Conservation (phyloP, 2,888 invertebrate species). For the Lasioglossum pauxillum region DNA sequence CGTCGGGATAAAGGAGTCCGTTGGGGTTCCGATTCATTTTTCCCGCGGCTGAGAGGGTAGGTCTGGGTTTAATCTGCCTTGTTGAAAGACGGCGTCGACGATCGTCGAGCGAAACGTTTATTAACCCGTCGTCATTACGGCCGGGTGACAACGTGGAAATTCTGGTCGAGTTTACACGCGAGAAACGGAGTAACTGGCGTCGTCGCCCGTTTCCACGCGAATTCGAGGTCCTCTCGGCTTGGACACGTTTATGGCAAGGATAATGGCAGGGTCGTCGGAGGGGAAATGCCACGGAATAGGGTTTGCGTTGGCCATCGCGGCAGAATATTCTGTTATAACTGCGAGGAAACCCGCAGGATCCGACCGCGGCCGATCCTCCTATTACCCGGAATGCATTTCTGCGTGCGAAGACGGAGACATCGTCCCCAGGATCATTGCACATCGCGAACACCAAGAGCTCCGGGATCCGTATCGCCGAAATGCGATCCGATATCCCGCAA, state of each 20-base stretch:
- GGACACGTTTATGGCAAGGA: slow-evolving; percentile 61
- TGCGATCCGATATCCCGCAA: neutral
- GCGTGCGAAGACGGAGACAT: slow-evolving; percentile 20
- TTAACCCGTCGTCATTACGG: slow-evolving; percentile 33
- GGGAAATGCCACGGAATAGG: slow-evolving; percentile 11
- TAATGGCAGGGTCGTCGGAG: slow-evolving; percentile 63
- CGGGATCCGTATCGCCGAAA: neutral
- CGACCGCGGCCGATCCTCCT: slow-evolving; percentile 29
- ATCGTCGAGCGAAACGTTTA: slow-evolving; percentile 21
- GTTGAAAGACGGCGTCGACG: neutral
- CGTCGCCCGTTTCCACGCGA: slow-evolving; percentile 21
- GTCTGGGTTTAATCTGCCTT: neutral
- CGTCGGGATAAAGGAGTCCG: neutral
- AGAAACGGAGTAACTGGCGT: slow-evolving; percentile 33
- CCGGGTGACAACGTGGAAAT: slow-evolving; percentile 25
- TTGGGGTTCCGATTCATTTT: neutral
- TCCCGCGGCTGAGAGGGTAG: neutral
- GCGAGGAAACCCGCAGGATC: slow-evolving; percentile 56
- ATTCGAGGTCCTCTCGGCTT: slow-evolving; percentile 42
- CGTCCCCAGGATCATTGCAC: slow-evolving; percentile 17
- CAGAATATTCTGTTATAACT: slow-evolving; percentile 68
- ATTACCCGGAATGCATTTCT: slow-evolving; percentile 40
- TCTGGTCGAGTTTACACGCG: slow-evolving; percentile 28
- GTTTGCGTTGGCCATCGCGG: slow-evolving; percentile 33
- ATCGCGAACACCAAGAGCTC: neutral